phyloP scores from a whole-genome alignment of 1,140 invertebrate genomes.

The Cataglyphis hispanica region DNA sequence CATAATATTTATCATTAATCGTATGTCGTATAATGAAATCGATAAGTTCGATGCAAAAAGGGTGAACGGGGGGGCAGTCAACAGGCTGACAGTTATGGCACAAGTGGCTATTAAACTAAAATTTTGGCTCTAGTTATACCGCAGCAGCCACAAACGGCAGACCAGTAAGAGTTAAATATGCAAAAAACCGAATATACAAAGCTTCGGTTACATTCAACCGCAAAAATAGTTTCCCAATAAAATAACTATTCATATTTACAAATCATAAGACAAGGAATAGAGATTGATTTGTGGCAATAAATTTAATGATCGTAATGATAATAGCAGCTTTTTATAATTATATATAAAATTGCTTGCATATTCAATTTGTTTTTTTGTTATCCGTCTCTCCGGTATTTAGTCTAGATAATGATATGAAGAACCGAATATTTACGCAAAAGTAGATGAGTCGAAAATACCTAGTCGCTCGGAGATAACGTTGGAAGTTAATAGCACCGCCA shows the following conservation, averaged over 20 bases:
- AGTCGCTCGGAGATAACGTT: conserved; percentile 16
- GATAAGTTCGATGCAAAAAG: conserved; percentile 3
- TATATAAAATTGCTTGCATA: not conserved
- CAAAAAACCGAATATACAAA: conserved; percentile 22
- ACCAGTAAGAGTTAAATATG: conserved; percentile 21
- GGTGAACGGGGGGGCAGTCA: not conserved
- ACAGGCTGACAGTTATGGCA: not conserved
- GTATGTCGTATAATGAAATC: not conserved
- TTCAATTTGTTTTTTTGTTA: not conserved
- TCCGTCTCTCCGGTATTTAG: not conserved
- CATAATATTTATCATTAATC: not conserved
- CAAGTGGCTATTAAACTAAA: conserved; percentile 33
- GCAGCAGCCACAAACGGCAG: not conserved
- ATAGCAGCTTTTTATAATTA: not conserved
- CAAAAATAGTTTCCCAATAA: conserved; percentile 1
- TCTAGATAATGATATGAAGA: not conserved
- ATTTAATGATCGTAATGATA: not conserved
- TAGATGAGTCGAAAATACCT: conserved; percentile 45
- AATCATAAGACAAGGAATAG: not conserved
- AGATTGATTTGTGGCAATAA: not conserved
- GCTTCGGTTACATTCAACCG: not conserved
- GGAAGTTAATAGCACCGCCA: conserved; percentile 33
- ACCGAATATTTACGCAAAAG: conserved; percentile 13
- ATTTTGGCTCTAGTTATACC: conserved; percentile 14
- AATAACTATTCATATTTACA: conserved; percentile 19